These are phyloP conservation scores for Nesoenas mayeri DNA, from an alignment of 2,113 vertebrate species.

Conservation along the genomic window DNA sequence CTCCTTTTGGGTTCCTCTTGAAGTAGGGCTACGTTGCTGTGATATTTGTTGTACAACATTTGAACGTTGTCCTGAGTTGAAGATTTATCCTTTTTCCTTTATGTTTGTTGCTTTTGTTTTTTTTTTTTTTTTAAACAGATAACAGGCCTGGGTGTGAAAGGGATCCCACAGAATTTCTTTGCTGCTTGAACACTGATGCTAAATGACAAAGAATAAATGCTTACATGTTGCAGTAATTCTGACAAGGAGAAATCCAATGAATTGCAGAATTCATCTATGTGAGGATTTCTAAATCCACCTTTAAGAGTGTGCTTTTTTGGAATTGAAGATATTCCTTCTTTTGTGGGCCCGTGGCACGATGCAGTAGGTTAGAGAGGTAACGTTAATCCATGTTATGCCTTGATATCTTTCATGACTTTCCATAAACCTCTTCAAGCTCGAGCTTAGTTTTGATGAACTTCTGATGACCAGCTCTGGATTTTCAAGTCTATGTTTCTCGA, in stretches of 20 bases:
- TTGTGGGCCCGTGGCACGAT: neutral
- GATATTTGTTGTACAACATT: neutral
- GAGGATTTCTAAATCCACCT: slow-evolving; percentile 7
- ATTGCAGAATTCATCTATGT: neutral
- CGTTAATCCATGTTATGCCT: neutral
- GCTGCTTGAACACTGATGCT: neutral
- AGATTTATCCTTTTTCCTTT: neutral
- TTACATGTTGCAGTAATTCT: neutral
- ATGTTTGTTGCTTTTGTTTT: too few relatives aligned
- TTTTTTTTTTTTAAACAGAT: slow-evolving; percentile 41
- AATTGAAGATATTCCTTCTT: neutral
- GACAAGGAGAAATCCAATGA: neutral
- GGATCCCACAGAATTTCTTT: slow-evolving; percentile 62
- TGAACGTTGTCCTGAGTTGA: neutral
- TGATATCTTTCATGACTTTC: neutral
- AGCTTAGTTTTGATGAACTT: neutral
- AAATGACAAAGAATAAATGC: neutral
- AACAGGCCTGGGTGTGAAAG: slow-evolving; percentile 72
- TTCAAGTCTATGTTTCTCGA: neutral
- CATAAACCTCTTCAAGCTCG: neutral
- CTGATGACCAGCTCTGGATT: neutral
- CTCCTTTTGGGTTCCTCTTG: neutral
- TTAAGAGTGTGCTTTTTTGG: neutral
- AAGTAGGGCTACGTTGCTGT: neutral
- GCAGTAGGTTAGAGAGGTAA: slow-evolving; percentile 7